Evolutionary conservation across 2,797 vertebrate species (phyloP).

Genomic region (Alcedo quadribrachys): DNA sequence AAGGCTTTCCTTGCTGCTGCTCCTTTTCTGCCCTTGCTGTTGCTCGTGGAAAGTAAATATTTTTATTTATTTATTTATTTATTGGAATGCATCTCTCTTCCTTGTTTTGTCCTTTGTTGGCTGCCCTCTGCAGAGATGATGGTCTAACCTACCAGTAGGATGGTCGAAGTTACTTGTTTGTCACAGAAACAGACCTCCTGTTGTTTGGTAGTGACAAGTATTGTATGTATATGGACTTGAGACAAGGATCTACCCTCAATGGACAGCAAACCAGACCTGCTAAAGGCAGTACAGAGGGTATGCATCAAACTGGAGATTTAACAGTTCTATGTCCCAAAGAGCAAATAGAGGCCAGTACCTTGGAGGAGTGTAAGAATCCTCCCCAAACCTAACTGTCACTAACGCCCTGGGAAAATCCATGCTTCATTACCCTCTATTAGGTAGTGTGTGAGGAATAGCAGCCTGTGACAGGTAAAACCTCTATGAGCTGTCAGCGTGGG

Average conservation of each 20-base stretch:
- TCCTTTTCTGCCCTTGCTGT: neutral
- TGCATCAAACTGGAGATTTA: neutral
- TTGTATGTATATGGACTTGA: neutral
- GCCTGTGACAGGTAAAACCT: neutral
- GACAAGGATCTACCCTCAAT: neutral
- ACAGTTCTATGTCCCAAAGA: neutral
- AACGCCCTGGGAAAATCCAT: neutral
- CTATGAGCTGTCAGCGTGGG: neutral
- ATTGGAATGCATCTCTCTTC: rapidly evolving
- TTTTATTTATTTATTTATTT: too few species aligned
- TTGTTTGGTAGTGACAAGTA: neutral
- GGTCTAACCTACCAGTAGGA: neutral
- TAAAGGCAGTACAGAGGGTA: too few species aligned
- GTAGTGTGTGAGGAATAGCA: neutral
- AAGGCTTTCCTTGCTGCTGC: neutral
- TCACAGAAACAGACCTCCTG: neutral
- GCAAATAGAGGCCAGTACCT: neutral
- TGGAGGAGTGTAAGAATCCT: neutral
- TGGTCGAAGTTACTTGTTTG: neutral
- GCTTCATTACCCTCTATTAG: neutral
- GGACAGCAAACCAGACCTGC: neutral
- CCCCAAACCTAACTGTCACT: neutral
- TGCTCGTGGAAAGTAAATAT: neutral
- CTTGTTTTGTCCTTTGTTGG: neutral
- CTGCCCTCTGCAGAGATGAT: neutral